Percentiles rank a stretch among this genome's conserved stretches.
Conservation (phyloP, 2,888 invertebrate genomes). For the Cephus pulcher region DNA sequence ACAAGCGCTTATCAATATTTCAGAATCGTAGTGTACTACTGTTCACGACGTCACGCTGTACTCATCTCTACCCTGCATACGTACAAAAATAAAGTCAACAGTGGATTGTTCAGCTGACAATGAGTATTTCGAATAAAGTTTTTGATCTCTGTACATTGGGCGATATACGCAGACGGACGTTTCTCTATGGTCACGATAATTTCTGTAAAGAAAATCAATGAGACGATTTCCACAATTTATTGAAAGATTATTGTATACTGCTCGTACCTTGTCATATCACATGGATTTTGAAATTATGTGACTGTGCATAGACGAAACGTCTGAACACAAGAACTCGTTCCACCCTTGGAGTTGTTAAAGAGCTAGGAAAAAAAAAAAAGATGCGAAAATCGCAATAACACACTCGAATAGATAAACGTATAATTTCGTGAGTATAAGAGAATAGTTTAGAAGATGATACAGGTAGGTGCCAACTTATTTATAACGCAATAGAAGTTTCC, state of each 20-base stretch:
- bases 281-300: background rate
- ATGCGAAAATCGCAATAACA: background rate
- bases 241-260: background rate
- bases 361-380: slow-evolving; percentile 6
- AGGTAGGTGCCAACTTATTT: slow-evolving; percentile 62
- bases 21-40: too few species aligned
- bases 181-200: background rate
- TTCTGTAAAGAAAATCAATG: background rate
- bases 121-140: background rate
- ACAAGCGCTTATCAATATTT: too few species aligned
- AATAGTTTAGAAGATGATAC: slow-evolving; percentile 35
- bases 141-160: background rate
- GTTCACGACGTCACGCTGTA: too few species aligned
- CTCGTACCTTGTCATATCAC: background rate
- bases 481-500: slow-evolving; percentile 43
- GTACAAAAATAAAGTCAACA: slow-evolving; percentile 68
- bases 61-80: slow-evolving; percentile 68
- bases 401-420: background rate
- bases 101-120: slow-evolving; percentile 7
- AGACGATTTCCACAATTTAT: background rate
- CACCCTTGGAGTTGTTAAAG: slow-evolving; percentile 59
- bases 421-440: slow-evolving; percentile 2
- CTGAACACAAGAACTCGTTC: slow-evolving; percentile 33
- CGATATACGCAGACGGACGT: background rate
- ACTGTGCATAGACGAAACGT: background rate